phyloP scores from a whole-genome alignment of 2,888 invertebrate genomes.

The Aleiodes alternator region DNA sequence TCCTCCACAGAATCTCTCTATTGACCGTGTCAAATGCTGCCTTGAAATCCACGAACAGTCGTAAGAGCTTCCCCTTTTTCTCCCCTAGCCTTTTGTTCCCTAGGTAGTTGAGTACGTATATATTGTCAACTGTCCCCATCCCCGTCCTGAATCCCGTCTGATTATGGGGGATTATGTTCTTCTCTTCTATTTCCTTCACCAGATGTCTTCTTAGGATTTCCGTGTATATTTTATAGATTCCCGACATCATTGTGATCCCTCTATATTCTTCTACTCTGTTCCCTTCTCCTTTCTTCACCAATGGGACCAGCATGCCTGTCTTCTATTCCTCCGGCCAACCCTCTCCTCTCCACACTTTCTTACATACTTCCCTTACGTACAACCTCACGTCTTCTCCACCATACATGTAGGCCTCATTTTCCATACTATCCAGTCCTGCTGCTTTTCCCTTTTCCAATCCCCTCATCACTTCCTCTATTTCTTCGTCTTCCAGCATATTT shows the following conservation, averaged over 20 bases:
- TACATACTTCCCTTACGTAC: not conserved
- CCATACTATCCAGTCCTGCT: not conserved
- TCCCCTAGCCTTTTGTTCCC: no score
- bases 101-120: no score
- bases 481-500: not conserved
- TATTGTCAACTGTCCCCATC: no score
- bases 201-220: not conserved
- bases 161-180: no score
- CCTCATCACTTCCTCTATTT: not conserved
- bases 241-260: not conserved
- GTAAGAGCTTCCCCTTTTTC: no score
- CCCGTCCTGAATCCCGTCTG: no score
- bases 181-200: not conserved
- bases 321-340: not conserved
- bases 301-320: not conserved
- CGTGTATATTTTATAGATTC: not conserved
- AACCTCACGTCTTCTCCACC: not conserved
- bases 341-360: not conserved
- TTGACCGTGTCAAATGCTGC: no score
- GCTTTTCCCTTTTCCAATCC: not conserved
- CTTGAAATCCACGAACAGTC: no score
- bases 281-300: not conserved
- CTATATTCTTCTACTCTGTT: not conserved
- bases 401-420: not conserved
- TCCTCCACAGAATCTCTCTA: no score